These are phyloP conservation scores for Protaetia brevitarsis DNA, from an alignment of 1,140 invertebrate genomes.

Conservation along the genomic window DNA sequence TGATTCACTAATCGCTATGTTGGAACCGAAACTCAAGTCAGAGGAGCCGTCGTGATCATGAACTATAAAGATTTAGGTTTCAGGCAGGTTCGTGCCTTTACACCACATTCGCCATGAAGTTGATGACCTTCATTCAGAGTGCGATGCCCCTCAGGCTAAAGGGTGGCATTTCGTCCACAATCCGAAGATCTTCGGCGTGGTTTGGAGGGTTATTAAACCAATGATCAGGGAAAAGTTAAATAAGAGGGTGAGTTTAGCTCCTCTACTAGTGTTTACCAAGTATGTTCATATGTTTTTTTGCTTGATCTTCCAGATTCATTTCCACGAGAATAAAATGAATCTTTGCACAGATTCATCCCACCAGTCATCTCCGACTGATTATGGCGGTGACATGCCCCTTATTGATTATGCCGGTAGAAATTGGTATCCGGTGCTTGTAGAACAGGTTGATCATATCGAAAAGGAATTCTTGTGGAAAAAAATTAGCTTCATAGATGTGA, in stretches of 20 bases:
- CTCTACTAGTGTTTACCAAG: background rate
- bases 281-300: background rate
- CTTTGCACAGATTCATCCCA: constrained; percentile 64
- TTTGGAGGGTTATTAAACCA: constrained; percentile 84
- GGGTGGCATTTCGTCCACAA: constrained; percentile 86
- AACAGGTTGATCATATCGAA: constrained; percentile 58
- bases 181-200: constrained; percentile 82
- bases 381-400: constrained; percentile 66
- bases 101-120: constrained; percentile 69
- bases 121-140: constrained; percentile 79
- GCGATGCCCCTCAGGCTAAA: constrained; percentile 85
- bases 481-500: background rate
- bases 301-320: constrained; percentile 61
- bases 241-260: constrained; percentile 62
- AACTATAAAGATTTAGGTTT: constrained; percentile 73
- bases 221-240: constrained; percentile 82
- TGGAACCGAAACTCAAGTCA: constrained; percentile 72
- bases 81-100: constrained; percentile 65
- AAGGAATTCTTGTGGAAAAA: constrained; percentile 60
- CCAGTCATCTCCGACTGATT: constrained; percentile 68
- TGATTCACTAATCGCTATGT: constrained; percentile 70
- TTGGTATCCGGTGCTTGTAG: constrained; percentile 64
- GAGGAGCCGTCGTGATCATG: constrained; percentile 73
- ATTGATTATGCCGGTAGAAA: constrained; percentile 71
- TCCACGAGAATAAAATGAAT: constrained; percentile 70